Evolutionary conservation across 2,797 vertebrate genomes (phyloP).

Genomic region (Pteropus rufus): DNA sequence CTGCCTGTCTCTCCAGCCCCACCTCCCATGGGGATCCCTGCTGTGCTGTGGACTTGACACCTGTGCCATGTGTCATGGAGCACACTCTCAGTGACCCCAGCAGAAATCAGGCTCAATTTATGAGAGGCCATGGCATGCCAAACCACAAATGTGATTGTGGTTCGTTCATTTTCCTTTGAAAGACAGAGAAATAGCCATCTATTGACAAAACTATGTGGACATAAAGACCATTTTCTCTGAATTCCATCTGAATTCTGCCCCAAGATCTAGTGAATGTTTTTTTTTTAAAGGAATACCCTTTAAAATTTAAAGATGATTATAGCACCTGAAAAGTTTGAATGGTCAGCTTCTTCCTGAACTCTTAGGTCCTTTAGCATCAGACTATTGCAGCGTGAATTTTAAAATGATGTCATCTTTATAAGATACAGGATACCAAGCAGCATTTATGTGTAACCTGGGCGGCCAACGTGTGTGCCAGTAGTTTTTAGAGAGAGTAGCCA

Average conservation of each 20-base stretch:
- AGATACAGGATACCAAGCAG: neutral
- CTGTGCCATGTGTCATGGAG: rapidly evolving
- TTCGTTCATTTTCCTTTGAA: constrained; percentile 73
- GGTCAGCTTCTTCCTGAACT: neutral
- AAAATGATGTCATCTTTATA: neutral
- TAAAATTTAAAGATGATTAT: constrained; percentile 19
- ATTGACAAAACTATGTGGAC: constrained; percentile 3
- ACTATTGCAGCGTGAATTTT: neutral
- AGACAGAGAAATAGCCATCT: constrained; percentile 51
- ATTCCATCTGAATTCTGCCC: constrained; percentile 30
- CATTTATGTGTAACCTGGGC: neutral
- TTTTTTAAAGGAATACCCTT: neutral
- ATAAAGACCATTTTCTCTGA: constrained; percentile 21
- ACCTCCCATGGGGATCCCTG: constrained; percentile 62
- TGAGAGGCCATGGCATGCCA: constrained; percentile 62
- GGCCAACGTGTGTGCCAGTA: neutral
- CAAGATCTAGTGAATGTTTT: neutral
- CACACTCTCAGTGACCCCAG: constrained; percentile 22
- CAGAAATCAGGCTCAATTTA: constrained; percentile 70
- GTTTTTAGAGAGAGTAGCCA: neutral
- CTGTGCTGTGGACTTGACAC: neutral
- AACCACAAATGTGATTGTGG: constrained; percentile 70
- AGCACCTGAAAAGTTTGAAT: neutral
- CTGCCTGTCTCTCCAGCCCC: constrained; percentile 65
- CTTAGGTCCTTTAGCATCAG: neutral